These are phyloP conservation scores for Mizuhopecten yessoensis DNA, from an alignment of 1,140 invertebrate species.

Conservation along the genomic window DNA sequence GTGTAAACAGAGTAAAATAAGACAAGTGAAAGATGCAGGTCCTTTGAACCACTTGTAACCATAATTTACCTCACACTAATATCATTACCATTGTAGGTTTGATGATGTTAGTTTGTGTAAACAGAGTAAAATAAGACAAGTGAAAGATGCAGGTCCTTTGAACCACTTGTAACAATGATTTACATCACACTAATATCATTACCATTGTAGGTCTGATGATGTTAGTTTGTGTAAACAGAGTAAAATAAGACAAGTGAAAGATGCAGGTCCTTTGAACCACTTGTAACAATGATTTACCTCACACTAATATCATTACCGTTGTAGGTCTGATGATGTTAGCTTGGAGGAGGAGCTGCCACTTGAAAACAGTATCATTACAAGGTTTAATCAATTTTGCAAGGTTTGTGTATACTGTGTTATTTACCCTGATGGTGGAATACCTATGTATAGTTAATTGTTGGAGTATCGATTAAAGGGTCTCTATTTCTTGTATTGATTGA, in stretches of 20 bases:
- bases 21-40: too few species aligned
- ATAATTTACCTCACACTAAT: too few species aligned
- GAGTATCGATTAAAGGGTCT: background rate
- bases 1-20: too few species aligned
- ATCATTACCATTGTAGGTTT: background rate
- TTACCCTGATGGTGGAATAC: background rate
- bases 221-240: too few species aligned
- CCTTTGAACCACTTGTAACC: too few species aligned
- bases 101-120: background rate
- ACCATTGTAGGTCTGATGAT: background rate
- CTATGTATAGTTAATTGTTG: background rate
- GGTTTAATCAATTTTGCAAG: background rate
- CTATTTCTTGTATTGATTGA: background rate
- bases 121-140: too few species aligned
- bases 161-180: too few species aligned
- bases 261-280: too few species aligned
- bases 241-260: too few species aligned
- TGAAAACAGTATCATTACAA: slow-evolving; percentile 2
- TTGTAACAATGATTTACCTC: too few species aligned
- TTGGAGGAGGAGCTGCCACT: background rate
- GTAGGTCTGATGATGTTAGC: background rate
- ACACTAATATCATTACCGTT: background rate
- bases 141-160: too few species aligned
- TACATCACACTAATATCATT: background rate
- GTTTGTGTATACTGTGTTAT: background rate